These are phyloP conservation scores for Tuberolachnus salignus DNA, from an alignment of 2,888 invertebrate genomes.

Conservation along the genomic window DNA sequence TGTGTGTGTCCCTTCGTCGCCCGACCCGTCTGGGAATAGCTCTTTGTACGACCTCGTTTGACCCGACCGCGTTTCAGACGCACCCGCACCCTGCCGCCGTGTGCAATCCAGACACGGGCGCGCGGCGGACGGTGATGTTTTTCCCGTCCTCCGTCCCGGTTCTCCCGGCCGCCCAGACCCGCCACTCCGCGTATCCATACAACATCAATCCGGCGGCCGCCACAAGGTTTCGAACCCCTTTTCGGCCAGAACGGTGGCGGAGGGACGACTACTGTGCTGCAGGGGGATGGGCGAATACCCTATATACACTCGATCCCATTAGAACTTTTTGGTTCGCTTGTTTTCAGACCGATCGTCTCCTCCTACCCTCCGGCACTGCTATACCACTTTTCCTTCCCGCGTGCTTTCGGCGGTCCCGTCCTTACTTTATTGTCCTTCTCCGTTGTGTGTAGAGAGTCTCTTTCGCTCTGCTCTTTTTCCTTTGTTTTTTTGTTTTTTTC, in stretches of 20 bases:
- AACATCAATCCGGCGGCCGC: conserved; percentile 51
- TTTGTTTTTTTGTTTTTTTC: conserved; percentile 26
- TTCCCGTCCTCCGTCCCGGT: not conserved
- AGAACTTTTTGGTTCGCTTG: conserved; percentile 53
- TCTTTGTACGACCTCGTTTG: conserved; percentile 55
- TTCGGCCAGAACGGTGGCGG: conserved; percentile 19
- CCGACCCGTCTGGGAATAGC: conserved; percentile 53
- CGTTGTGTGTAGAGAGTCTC: too few relatives aligned
- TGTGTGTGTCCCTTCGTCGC: conserved; percentile 42
- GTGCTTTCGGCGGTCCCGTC: not conserved
- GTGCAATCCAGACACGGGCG: conserved; percentile 45
- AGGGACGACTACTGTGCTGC: not conserved
- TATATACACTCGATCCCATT: conserved; percentile 44
- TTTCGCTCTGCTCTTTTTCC: not conserved
- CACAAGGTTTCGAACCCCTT: conserved; percentile 43
- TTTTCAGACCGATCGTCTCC: conserved; percentile 22
- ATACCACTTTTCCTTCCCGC: not conserved
- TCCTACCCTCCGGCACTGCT: too few relatives aligned
- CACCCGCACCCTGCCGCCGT: conserved; percentile 22
- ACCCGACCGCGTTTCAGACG: conserved; percentile 52
- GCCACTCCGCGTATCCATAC: not conserved
- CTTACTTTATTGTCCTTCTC: not conserved
- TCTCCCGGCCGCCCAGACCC: not conserved
- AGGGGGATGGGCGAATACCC: conserved; percentile 9
- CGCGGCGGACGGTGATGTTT: conserved; percentile 42